Conservation (phyloP, 1,140 invertebrate species). For the Drosophila jambulina region DNA sequence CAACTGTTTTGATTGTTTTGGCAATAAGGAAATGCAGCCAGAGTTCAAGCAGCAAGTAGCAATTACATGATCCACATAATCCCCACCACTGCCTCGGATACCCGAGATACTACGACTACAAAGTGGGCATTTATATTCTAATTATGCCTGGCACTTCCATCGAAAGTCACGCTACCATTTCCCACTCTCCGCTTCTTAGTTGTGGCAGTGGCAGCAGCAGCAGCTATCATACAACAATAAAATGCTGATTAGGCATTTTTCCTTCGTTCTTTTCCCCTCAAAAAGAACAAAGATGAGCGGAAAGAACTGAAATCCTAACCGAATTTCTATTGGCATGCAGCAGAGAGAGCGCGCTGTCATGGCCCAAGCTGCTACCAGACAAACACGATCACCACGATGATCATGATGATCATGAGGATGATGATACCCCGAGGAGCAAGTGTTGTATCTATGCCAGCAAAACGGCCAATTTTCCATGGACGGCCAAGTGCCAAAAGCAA, state of each 20-base stretch:
- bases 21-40: conserved; percentile 66
- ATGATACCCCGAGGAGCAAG: conserved; percentile 62
- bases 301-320: conserved; percentile 32
- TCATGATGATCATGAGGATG: conserved; percentile 22
- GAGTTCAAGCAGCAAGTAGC: conserved; percentile 14
- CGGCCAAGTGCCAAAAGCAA: conserved; percentile 60
- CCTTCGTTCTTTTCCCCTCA: conserved; percentile 13
- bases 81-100: conserved; percentile 26
- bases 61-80: conserved; percentile 59
- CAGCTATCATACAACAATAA: conserved; percentile 35
- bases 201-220: conserved; percentile 17
- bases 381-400: conserved; percentile 29
- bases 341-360: conserved; percentile 55
- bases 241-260: conserved; percentile 68
- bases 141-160: conserved; percentile 64
- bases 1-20: conserved; percentile 57
- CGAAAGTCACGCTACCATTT: conserved; percentile 65
- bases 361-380: conserved; percentile 47
- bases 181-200: conserved; percentile 44
- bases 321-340: conserved; percentile 62
- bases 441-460: conserved; percentile 62
- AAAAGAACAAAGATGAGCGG: conserved; percentile 25
- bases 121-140: conserved; percentile 79
- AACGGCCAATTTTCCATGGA: conserved; percentile 70
- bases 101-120: conserved; percentile 53